phyloP scores from a whole-genome alignment of 1,140 invertebrate genomes.

The Trissolcus basalis region DNA sequence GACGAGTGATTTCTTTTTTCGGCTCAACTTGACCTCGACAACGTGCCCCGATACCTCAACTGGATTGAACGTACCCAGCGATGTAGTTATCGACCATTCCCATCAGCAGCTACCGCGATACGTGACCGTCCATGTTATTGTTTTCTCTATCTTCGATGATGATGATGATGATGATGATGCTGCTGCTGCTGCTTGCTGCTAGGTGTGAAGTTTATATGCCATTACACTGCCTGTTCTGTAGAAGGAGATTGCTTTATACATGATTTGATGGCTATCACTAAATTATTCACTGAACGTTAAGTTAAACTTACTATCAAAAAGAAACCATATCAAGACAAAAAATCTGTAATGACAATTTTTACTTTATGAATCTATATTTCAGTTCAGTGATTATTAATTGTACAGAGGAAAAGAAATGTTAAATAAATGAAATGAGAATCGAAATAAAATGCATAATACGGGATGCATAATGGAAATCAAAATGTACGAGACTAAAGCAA shows the following conservation, averaged over 20 bases:
- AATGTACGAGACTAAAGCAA: conserved; percentile 36
- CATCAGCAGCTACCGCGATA: conserved; percentile 62
- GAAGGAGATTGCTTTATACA: conserved; percentile 56
- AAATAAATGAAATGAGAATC: too few relatives aligned
- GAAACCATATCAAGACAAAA: not conserved
- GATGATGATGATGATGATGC: conserved; percentile 32
- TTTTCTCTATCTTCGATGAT: conserved; percentile 59
- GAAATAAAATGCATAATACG: conserved; percentile 16
- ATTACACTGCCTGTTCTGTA: conserved; percentile 56
- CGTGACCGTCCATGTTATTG: conserved; percentile 57
- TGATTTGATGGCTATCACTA: conserved; percentile 47
- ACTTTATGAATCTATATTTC: too few relatives aligned
- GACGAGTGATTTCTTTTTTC: conserved; percentile 56
- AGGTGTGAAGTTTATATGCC: conserved; percentile 61
- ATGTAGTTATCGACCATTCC: conserved; percentile 60
- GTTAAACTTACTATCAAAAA: conserved; percentile 15
- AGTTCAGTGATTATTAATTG: too few relatives aligned
- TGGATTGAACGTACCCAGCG: conserved; percentile 38
- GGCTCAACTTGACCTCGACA: conserved; percentile 54
- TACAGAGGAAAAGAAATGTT: too few relatives aligned
- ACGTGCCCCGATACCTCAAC: conserved; percentile 50
- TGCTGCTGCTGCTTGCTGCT: too few relatives aligned
- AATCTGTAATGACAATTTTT: too few relatives aligned
- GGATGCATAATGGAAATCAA: conserved; percentile 40
- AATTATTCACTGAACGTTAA: conserved; percentile 41